Conservation (phyloP, 1,140 invertebrate species). For the Drepana arcuata region DNA sequence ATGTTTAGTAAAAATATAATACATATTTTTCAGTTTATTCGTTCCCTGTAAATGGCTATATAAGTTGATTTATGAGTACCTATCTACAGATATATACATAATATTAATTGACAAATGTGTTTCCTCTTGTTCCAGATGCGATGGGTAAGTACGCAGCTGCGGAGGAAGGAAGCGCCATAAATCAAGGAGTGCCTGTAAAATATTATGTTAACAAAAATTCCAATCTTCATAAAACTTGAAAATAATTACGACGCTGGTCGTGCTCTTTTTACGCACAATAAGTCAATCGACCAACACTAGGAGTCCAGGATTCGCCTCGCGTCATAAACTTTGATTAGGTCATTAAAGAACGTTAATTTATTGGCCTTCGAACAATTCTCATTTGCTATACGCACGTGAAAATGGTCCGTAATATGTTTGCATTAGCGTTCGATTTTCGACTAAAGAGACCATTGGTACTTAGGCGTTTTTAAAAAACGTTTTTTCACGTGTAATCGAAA, state of each 20-base stretch:
- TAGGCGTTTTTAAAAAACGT: constrained; percentile 28
- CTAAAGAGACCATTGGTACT: constrained; percentile 18
- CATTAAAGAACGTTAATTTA: constrained; percentile 71
- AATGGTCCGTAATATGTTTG: constrained; percentile 33
- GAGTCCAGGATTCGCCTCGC: constrained; percentile 66
- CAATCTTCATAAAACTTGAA: constrained; percentile 68
- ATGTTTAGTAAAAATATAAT: too few species aligned
- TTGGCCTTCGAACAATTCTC: constrained; percentile 53
- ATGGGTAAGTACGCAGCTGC: constrained; percentile 71
- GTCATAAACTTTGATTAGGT: constrained; percentile 71
- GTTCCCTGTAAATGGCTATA: too few species aligned
- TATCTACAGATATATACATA: too few species aligned
- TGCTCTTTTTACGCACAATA: constrained; percentile 51
- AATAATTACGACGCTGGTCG: constrained; percentile 49
- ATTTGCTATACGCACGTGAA: constrained; percentile 45
- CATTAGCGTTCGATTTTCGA: constrained; percentile 22
- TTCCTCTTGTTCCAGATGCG: constrained; percentile 75
- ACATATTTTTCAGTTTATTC: too few species aligned
- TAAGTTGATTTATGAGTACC: too few species aligned
- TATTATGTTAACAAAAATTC: constrained; percentile 60
- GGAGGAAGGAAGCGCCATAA: constrained; percentile 47
- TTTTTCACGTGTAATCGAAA: constrained; percentile 45
- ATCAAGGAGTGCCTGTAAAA: constrained; percentile 42
- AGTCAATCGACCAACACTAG: constrained; percentile 67
- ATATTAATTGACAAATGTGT: constrained; percentile 3